Conservation (phyloP, 2,113 vertebrate genomes). For the human region GRCh38 chr4:5652001-5652500, state of each 20-base stretch:
- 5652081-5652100: background rate
- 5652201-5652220: background rate
- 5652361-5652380: background rate
- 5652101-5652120: background rate
- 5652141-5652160: background rate
- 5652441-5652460: background rate
- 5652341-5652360: background rate
- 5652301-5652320: no score
- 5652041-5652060: background rate
- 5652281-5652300: accelerated
- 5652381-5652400: background rate
- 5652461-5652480: background rate
- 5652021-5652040: background rate
- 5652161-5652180: background rate
- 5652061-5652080: background rate
- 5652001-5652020: background rate
- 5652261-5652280: background rate
- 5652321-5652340: no score
- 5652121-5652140: background rate
- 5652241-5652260: accelerated
- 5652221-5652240: background rate
- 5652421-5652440: background rate
- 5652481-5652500: background rate
- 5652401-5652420: no score
- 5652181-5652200: background rate